Conservation (phyloP, 2,113 vertebrate species). For the Elephantulus edwardii region DNA sequence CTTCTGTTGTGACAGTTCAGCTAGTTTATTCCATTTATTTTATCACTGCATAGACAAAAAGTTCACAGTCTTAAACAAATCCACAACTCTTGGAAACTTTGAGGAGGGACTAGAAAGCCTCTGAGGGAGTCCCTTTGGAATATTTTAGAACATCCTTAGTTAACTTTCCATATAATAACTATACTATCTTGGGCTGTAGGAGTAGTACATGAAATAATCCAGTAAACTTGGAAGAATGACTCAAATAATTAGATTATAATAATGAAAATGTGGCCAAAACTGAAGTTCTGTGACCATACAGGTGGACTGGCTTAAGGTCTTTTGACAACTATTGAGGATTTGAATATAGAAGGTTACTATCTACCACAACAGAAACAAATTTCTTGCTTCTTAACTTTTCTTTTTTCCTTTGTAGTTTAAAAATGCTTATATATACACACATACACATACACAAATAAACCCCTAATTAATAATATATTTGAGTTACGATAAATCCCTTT, state of each 20-base stretch:
- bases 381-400: background rate
- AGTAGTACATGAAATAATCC: background rate
- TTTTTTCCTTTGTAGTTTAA: too few relatives aligned
- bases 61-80: background rate
- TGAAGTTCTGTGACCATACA: background rate
- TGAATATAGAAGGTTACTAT: background rate
- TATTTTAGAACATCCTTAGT: background rate
- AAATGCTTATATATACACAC: too few relatives aligned
- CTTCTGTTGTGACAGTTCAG: background rate
- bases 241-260: background rate
- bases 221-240: background rate
- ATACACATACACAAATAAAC: too few relatives aligned
- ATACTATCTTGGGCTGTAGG: background rate
- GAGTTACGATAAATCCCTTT: too few relatives aligned
- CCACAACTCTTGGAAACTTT: background rate
- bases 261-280: background rate
- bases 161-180: background rate
- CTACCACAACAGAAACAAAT: background rate
- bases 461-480: too few relatives aligned
- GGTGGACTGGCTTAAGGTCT: background rate
- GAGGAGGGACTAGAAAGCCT: background rate
- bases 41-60: conserved; percentile 8
- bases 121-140: background rate
- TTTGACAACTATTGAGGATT: background rate
- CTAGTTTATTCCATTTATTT: background rate